A percentile compares a stretch with the other conserved stretches of the same genome.
Evolutionary conservation across 2,797 vertebrate genomes (phyloP).

Genomic region (Pantherophis vulpinus): DNA sequence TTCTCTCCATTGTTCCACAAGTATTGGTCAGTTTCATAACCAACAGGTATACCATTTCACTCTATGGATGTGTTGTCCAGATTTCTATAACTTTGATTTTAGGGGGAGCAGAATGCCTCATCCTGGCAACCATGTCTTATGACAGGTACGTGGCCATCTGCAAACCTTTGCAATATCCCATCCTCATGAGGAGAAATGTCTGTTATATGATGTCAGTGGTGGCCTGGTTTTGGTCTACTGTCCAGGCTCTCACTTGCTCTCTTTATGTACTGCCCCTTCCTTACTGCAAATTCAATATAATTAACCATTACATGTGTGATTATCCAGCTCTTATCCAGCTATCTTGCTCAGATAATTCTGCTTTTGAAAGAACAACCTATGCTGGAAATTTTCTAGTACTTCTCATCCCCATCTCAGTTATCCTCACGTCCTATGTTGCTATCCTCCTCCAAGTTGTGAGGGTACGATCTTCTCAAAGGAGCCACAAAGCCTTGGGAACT

Average conservation of each 20-base stretch:
- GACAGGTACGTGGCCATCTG: slow-evolving; percentile 29
- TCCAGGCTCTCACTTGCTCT: slow-evolving; percentile 29
- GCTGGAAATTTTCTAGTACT: slow-evolving; percentile 39
- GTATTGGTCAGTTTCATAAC: slow-evolving; percentile 29
- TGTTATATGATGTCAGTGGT: slow-evolving; percentile 26
- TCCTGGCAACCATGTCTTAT: slow-evolving; percentile 54
- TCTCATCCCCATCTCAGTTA: slow-evolving; percentile 44
- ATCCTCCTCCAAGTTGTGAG: slow-evolving; percentile 32
- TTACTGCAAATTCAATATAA: slow-evolving; percentile 38
- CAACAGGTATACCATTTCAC: slow-evolving; percentile 44
- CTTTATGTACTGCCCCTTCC: slow-evolving; percentile 45
- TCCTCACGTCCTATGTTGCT: slow-evolving; percentile 33
- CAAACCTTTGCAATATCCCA: slow-evolving; percentile 34
- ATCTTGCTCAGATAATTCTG: slow-evolving; percentile 47
- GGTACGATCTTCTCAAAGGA: slow-evolving; percentile 12
- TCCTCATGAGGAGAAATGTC: slow-evolving; percentile 41
- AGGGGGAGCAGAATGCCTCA: slow-evolving; percentile 39
- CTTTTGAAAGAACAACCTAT: slow-evolving; percentile 25
- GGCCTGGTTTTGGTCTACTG: slow-evolving; percentile 34
- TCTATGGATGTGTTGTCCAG: slow-evolving; percentile 43
- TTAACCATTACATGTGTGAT: slow-evolving; percentile 49
- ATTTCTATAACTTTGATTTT: slow-evolving; percentile 32
- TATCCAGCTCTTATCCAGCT: slow-evolving; percentile 48
- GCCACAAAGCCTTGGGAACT: slow-evolving; percentile 40
- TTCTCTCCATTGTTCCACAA: neutral